Evolutionary conservation across 2,888 invertebrate genomes (phyloP), one percentile per base, ranked within the genome.

Genomic region (Spodoptera littoralis): DNA sequence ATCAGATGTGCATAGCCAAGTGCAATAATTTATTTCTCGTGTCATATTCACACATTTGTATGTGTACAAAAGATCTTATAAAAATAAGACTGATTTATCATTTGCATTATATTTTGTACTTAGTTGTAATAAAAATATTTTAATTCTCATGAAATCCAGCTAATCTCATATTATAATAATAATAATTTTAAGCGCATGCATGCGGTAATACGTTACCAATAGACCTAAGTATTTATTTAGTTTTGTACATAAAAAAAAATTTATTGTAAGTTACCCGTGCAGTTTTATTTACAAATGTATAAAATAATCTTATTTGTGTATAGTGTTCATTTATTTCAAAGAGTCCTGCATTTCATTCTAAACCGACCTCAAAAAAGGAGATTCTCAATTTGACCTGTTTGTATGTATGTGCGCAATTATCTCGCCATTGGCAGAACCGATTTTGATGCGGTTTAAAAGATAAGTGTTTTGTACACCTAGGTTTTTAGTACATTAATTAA

Each of bases 71-170:
- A 13, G 58, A 70, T 70, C 65, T 61, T 59, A 18, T 18, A 47
- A 51, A 58, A 36, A 49, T 48, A 73, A 73, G 73, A 73, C 73
- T 73, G 73, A 73, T 18, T 64, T 59, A 46, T 61, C 42, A 50
- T 56, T 46, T 30, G 41, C 44, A 58, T 59, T 47, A 36, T 48
- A 61, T 53, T 51, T 53, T 65, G 60, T 65, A 60, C 41, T 51
- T 72, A 76, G 66, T 51, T 48, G 36, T 71, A 46, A 64, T 18
- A 18, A 52, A 36, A 30, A 9, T 43, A 65, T 45, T 24, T 63
- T 4, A 49, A 53, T 9, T 65, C 3, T 36, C 36, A 36, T 36
- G 36, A 51, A 49, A 53, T 43, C 18, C 13, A 45, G 50, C 11
- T 54, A 54, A 68, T 73, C 53, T 69, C 69, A 58, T 56, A 48